phyloP scores from a whole-genome alignment of 2,113 vertebrate genomes.

The Rhabdornis inornatus region DNA sequence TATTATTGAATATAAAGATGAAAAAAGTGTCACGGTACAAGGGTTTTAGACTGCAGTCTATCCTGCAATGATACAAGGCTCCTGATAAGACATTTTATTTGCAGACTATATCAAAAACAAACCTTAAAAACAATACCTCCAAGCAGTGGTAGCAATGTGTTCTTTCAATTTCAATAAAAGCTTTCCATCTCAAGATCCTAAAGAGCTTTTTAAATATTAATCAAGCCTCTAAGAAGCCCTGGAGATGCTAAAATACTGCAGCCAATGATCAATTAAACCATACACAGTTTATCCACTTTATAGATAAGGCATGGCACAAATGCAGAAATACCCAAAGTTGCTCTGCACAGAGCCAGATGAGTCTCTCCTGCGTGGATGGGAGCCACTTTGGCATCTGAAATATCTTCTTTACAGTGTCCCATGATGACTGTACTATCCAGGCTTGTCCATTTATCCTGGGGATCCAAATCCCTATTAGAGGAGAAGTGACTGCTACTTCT shows the following conservation, averaged over 20 bases:
- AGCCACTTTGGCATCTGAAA: slow-evolving; percentile 30
- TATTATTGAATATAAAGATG: neutral
- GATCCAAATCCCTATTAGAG: slow-evolving; percentile 4
- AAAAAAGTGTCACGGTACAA: neutral
- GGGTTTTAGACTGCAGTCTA: neutral
- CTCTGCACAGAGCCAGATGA: neutral
- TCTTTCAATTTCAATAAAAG: slow-evolving; percentile 50
- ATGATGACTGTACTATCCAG: neutral
- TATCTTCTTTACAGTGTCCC: neutral
- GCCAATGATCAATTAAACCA: slow-evolving; percentile 55
- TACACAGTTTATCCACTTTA: neutral
- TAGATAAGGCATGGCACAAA: neutral
- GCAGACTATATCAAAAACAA: slow-evolving; percentile 15
- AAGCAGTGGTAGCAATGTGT: neutral
- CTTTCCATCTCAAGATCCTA: slow-evolving; percentile 28
- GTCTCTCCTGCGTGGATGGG: neutral
- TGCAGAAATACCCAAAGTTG: neutral
- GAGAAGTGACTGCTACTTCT: neutral
- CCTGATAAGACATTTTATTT: neutral
- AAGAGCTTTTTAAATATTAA: slow-evolving; percentile 63
- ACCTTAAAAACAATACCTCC: slow-evolving; percentile 27
- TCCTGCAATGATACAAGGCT: neutral
- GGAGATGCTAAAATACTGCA: slow-evolving; percentile 49
- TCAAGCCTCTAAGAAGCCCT: slow-evolving; percentile 30
- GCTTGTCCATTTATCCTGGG: slow-evolving; percentile 21